Evolutionary conservation across 1,140 invertebrate species (phyloP), one percentile per base, ranked within the genome.

Genomic region (Neodiprion virginianus): DNA sequence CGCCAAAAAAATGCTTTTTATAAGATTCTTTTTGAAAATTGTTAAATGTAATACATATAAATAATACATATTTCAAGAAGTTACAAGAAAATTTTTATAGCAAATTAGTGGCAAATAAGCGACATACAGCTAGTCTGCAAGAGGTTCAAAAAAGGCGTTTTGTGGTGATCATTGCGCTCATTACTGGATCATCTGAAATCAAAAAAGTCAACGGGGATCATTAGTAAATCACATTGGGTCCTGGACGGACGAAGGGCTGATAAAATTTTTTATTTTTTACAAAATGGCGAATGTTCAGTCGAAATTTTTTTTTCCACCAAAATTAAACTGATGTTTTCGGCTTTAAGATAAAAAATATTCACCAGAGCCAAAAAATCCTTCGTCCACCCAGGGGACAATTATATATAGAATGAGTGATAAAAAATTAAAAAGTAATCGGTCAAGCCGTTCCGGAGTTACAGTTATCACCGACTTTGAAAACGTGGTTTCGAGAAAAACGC

Each of bases 301-400:
- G n/a, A 61, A 61, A 61, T 61, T 61, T 61, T 11, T 61, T 61
- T 61, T 61, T 61, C n/a, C 10, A 61, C 53, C 53, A 61, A 61
- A 61, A 61, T 61, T 61, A 11, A 1, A n/a, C 53, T 61, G 10
- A 61, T n/a, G n/a, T 61, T 61, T 61, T 61, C 53, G 53, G 53
- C 53, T 61, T 11, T 61, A 11, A 61, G n/a, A 61, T 11, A 1
- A 61, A 11, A 61, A 61, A 61, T 61, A 61, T 11, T 61, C 53
- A n/a, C n/a, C 53, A 61, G n/a, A 61, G n/a, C n/a, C n/a, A 21
- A 61, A 61, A 61, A 61, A 61, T 61, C 53, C 53, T 61, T 61
- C 53, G 53, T 61, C 53, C 53, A 61, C 10, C 10, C n/a, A 61
- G 10, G n/a, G 53, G 53, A 61, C n/a, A 61, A 61, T 61, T 61